Base-by-base conservation (phyloP, 2,797 vertebrate genomes). In the Perdix hodgsoniae region DNA sequence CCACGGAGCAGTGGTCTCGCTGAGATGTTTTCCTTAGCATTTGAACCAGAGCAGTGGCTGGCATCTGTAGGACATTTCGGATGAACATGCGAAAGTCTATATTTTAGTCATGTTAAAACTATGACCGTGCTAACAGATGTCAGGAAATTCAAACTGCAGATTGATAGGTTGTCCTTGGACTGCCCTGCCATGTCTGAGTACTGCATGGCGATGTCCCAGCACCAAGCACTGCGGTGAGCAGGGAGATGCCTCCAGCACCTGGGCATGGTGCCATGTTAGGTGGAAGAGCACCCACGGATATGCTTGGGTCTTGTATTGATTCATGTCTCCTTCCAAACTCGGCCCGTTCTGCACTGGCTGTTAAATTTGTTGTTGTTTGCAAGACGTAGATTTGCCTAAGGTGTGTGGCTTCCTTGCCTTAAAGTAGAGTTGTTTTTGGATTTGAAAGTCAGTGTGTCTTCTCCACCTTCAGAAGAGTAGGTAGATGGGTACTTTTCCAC, bases 11-110 rank as follows among this genome's bases (percentile, higher is more conserved):
- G 64, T 78, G 95, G 67, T 72, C 84, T 94, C 3, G 5, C 75
- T 81, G 64, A 31, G 78, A 59, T 96, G 93, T 94, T 98, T 97
- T 95, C 80, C 56, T 95, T 96, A 95, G 88, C 74, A 80, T 26
- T 74, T 77, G 83, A 97, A 92, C 96, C 94, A 94, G 83, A 94
- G 88, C 77, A 60, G 69, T 47, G 85, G 40, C 56, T 97, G 94
- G 95, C 87, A 95, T 78, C 86, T 11, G 11, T 49, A 50, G 94
- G 71, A 66, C 1, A 1, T 75, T 74, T 78, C 57, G 44, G 72
- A 95, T 66, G 78, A 95, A 74, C 71, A 35, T 24, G 92, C 33
- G 67, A 56, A 94, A 88, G 88, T 91, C 93, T 81, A 35, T 91
- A 92, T 92, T 96, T 93, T 77, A 94, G 86, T 95, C 90, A 91